Percentiles rank a stretch among this genome's conserved stretches.
Evolutionary conservation across 1,140 invertebrate genomes (phyloP).

Genomic region (Pseudomyrmex pallidus): DNA sequence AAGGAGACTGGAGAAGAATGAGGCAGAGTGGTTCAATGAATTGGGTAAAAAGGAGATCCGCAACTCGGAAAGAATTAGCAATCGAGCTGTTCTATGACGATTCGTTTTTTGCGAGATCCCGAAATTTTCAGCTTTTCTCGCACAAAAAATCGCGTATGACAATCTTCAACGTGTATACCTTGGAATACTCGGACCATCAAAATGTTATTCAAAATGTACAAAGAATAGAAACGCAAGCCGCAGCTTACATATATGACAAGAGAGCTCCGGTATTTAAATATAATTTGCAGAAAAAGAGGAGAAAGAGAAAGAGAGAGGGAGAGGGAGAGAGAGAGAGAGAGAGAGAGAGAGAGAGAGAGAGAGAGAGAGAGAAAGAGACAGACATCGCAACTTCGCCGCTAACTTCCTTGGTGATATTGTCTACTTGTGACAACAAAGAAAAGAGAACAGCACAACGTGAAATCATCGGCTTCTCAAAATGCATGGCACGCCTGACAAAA

Average conservation of each 20-base stretch:
- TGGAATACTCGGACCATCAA: too few species aligned
- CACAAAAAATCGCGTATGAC: neutral
- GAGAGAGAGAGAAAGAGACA: too few species aligned
- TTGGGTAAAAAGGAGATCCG: slow-evolving; percentile 58
- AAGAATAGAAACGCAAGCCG: neutral
- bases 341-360: too few species aligned
- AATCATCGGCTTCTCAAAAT: slow-evolving; percentile 74
- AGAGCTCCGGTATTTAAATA: slow-evolving; percentile 37
- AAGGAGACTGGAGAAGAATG: slow-evolving; percentile 30
- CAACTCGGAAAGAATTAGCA: slow-evolving; percentile 72
- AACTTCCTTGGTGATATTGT: slow-evolving; percentile 67
- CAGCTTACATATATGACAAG: neutral
- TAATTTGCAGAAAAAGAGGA: slow-evolving; percentile 7
- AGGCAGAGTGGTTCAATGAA: slow-evolving; percentile 65
- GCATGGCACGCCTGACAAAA: slow-evolving; percentile 72
- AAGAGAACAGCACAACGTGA: slow-evolving; percentile 64
- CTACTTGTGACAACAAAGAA: slow-evolving; percentile 40
- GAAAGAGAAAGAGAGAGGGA: too few species aligned
- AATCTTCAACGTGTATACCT: neutral
- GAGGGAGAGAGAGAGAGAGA: too few species aligned
- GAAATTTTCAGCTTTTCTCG: slow-evolving; percentile 46
- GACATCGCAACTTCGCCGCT: neutral
- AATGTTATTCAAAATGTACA: too few species aligned
- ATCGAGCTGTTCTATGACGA: slow-evolving; percentile 69
- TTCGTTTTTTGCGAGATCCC: slow-evolving; percentile 71